Conservation (phyloP, 2,113 vertebrate species). For the Bubalus kerabau region DNA sequence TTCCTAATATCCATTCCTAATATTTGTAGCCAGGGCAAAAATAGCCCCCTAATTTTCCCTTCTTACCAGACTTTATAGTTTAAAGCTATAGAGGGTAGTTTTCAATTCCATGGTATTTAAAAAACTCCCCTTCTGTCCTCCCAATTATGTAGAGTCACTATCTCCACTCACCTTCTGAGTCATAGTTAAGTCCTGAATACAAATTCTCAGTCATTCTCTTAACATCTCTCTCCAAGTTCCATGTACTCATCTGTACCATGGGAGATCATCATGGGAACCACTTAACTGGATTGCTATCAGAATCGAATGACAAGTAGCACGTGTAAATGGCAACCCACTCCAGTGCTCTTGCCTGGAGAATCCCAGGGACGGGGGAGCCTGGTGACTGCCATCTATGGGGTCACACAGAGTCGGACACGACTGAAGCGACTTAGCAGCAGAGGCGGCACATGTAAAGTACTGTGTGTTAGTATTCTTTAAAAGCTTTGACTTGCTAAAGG, state of each 20-base stretch:
- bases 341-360: no score
- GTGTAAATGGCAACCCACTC: background rate
- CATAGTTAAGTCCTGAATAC: background rate
- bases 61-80: background rate
- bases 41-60: background rate
- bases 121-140: background rate
- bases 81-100: background rate
- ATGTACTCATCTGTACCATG: fast-evolving
- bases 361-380: no score
- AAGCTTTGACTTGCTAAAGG: background rate
- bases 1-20: background rate
- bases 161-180: background rate
- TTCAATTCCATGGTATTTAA: background rate
- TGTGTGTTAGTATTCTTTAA: background rate
- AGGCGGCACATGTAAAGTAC: background rate
- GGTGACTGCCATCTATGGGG: no score
- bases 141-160: background rate
- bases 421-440: no score
- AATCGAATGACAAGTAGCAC: background rate
- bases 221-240: background rate
- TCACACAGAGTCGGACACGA: no score
- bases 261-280: background rate
- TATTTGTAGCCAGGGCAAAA: background rate
- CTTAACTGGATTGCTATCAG: background rate
- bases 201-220: background rate